A percentile compares a stretch with the other conserved stretches of the same genome.
Conservation (phyloP, 2,888 invertebrate genomes). For the Scotopteryx bipunctaria region DNA sequence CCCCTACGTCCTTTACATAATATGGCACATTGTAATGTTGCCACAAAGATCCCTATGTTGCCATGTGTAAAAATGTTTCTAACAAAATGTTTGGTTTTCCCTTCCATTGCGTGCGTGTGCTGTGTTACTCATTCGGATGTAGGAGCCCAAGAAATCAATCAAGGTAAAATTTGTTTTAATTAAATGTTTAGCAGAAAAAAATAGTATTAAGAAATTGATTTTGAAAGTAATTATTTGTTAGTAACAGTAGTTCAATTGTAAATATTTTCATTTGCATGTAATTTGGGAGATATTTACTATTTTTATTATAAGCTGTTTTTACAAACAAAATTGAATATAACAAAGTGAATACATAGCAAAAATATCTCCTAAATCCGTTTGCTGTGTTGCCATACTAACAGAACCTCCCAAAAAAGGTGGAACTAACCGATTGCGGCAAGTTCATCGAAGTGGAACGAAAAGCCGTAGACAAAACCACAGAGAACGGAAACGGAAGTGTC, state of each 20-base stretch:
- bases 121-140: constrained; percentile 40
- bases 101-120: constrained; percentile 62
- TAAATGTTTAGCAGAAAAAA: constrained; percentile 1
- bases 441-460: constrained; percentile 79
- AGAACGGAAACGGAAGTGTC: constrained; percentile 37
- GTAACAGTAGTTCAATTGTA: constrained; percentile 19
- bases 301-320: constrained; percentile 25
- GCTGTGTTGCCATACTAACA: constrained; percentile 72
- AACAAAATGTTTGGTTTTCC: constrained; percentile 45
- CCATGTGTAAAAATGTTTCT: constrained; percentile 22
- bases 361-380: constrained; percentile 45
- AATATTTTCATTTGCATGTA: constrained; percentile 34
- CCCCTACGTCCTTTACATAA: background rate
- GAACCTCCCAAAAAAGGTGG: constrained; percentile 71
- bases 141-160: constrained; percentile 79
- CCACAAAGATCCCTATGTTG: constrained; percentile 2
- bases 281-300: constrained; percentile 41
- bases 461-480: constrained; percentile 39
- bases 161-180: constrained; percentile 54
- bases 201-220: constrained; percentile 12
- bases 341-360: constrained; percentile 13
- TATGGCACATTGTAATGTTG: too few species aligned
- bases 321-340: background rate
- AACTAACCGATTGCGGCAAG: constrained; percentile 78
- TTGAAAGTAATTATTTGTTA: constrained; percentile 2